phyloP scores from a whole-genome alignment of 2,113 vertebrate genomes.

The Riparia riparia region DNA sequence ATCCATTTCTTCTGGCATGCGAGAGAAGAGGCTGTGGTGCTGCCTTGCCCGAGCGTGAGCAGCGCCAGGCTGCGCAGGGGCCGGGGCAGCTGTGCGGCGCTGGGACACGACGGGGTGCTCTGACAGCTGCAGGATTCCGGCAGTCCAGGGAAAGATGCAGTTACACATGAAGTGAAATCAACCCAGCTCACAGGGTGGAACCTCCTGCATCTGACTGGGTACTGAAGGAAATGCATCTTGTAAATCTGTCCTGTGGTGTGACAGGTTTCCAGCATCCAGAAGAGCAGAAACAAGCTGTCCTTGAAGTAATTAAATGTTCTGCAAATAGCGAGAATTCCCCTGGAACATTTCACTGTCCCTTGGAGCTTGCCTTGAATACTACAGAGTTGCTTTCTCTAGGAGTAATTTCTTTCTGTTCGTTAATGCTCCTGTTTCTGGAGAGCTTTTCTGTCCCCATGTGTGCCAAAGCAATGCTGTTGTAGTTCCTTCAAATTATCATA shows the following conservation, averaged over 20 bases:
- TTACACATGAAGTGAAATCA: neutral
- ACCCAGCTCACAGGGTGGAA: neutral
- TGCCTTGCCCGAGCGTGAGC: neutral
- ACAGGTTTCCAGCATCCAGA: neutral
- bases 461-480: neutral
- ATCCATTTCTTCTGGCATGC: neutral
- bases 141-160: neutral
- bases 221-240: neutral
- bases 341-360: neutral
- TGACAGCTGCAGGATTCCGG: neutral
- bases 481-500: neutral
- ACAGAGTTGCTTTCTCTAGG: neutral
- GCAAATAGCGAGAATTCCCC: neutral
- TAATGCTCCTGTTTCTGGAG: neutral
- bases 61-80: neutral
- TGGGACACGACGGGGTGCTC: neutral
- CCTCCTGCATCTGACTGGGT: neutral
- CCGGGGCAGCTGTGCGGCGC: neutral
- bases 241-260: neutral
- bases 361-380: neutral
- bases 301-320: slow-evolving; percentile 7
- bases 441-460: neutral
- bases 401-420: neutral
- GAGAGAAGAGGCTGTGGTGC: neutral
- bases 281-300: slow-evolving; percentile 12